Percentiles rank a stretch among this genome's conserved stretches.
phyloP scores from a whole-genome alignment of 2,888 invertebrate species.

The Agriopis leucophaearia region DNA sequence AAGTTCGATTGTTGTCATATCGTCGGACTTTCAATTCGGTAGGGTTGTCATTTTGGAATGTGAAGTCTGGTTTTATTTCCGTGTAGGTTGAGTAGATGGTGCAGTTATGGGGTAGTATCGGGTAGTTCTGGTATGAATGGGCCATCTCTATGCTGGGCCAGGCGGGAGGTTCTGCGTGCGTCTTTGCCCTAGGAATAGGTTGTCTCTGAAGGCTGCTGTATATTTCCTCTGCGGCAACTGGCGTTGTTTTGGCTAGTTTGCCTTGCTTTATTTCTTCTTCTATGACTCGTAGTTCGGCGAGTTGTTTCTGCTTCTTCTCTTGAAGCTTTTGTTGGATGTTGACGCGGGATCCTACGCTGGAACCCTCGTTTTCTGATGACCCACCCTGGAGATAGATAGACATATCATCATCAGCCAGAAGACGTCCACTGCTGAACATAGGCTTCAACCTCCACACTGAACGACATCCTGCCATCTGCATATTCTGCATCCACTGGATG shows the following conservation, averaged over 20 bases:
- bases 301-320: conserved; percentile 95
- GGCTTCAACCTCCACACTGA: too few species aligned
- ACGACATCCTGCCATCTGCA: too few species aligned
- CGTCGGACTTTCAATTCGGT: conserved; percentile 64
- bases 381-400: conserved; percentile 77
- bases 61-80: conserved; percentile 76
- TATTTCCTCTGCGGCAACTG: conserved; percentile 84
- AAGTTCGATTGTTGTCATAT: conserved; percentile 69
- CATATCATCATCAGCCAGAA: too few species aligned
- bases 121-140: conserved; percentile 82
- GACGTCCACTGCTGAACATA: too few species aligned
- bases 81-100: conserved; percentile 78
- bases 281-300: conserved; percentile 91
- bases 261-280: conserved; percentile 96
- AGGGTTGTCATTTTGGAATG: conserved; percentile 55
- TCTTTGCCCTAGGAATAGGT: conserved; percentile 90
- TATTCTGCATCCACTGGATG: too few species aligned
- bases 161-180: conserved; percentile 86
- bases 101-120: conserved; percentile 71
- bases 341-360: conserved; percentile 90
- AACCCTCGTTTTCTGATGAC: conserved; percentile 92
- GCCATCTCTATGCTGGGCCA: conserved; percentile 82
- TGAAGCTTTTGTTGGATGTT: conserved; percentile 95
- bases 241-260: conserved; percentile 88
- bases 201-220: conserved; percentile 85